Conservation (phyloP, 2,888 invertebrate genomes). For the Polyommatus iphigenia region DNA sequence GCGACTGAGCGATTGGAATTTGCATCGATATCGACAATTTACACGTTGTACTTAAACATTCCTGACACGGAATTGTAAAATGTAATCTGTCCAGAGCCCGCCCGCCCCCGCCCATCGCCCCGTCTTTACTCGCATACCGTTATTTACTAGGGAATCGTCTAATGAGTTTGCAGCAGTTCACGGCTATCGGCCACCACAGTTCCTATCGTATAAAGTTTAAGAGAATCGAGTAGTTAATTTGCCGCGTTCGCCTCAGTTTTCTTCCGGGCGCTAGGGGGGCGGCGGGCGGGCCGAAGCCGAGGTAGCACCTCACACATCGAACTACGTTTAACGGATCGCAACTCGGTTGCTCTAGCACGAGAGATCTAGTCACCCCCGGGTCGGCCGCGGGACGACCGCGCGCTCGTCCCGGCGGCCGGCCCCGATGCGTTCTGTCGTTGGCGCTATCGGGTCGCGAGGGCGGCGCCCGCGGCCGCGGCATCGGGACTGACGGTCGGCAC, state of each 20-base stretch:
- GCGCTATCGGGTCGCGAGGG: conserved; percentile 58
- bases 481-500: conserved; percentile 47
- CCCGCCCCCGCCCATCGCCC: conserved; percentile 56
- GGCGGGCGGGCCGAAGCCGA: conserved; percentile 46
- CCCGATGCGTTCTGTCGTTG: conserved; percentile 53
- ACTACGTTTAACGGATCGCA: conserved; percentile 49
- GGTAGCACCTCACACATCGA: conserved; percentile 59
- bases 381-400: conserved; percentile 37
- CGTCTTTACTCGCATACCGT: conserved; percentile 40
- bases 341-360: conserved; percentile 58
- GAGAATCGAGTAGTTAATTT: conserved; percentile 60
- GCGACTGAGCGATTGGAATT: conserved; percentile 62
- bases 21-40: conserved; percentile 51
- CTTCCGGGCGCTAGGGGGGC: conserved; percentile 51
- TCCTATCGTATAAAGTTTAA: conserved; percentile 67
- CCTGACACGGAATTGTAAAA: conserved; percentile 63
- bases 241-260: conserved; percentile 55
- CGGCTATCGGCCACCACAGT: conserved; percentile 67
- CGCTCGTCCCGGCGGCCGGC: conserved; percentile 38
- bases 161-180: conserved; percentile 43
- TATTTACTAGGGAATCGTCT: conserved; percentile 36
- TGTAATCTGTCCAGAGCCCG: conserved; percentile 52
- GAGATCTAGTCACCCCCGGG: conserved; percentile 47
- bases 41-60: conserved; percentile 61
- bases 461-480: conserved; percentile 47